phyloP scores from a whole-genome alignment of 1,140 invertebrate genomes.

The Cydia splendana region DNA sequence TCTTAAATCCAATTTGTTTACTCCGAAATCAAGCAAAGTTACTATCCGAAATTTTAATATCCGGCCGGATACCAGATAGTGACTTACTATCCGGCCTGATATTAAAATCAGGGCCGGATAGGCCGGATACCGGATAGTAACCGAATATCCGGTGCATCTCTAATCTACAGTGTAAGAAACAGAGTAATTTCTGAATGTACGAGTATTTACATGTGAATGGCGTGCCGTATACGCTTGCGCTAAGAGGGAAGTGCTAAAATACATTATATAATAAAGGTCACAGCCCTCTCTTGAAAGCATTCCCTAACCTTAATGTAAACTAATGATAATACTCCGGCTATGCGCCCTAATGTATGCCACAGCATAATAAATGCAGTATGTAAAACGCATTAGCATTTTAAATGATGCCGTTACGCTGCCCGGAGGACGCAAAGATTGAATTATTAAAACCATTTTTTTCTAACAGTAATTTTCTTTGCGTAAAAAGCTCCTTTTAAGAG shows the following conservation, averaged over 20 bases:
- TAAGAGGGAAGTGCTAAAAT: background rate
- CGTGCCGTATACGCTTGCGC: no score
- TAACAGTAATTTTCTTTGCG: background rate
- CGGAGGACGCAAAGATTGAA: slow-evolving; percentile 16
- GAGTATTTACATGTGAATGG: no score
- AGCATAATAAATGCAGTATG: slow-evolving; percentile 34
- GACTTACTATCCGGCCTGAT: no score
- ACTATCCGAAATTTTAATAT: no score
- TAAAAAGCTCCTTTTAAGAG: background rate
- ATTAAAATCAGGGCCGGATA: no score
- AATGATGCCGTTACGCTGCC: slow-evolving; percentile 39
- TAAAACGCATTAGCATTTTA: slow-evolving; percentile 46
- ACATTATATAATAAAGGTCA: background rate
- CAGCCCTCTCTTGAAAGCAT: background rate
- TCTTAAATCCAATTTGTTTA: no score
- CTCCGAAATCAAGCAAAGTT: no score
- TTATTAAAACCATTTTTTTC: slow-evolving; percentile 20
- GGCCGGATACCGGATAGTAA: no score
- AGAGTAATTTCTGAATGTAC: no score
- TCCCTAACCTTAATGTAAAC: slow-evolving; percentile 1
- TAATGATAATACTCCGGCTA: slow-evolving; percentile 1
- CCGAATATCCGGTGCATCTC: no score
- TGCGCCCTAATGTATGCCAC: slow-evolving; percentile 12
- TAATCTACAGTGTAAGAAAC: no score
- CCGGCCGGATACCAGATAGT: no score